phyloP scores from a whole-genome alignment of 1,140 invertebrate genomes.

The Macrocentrus cingulum region DNA sequence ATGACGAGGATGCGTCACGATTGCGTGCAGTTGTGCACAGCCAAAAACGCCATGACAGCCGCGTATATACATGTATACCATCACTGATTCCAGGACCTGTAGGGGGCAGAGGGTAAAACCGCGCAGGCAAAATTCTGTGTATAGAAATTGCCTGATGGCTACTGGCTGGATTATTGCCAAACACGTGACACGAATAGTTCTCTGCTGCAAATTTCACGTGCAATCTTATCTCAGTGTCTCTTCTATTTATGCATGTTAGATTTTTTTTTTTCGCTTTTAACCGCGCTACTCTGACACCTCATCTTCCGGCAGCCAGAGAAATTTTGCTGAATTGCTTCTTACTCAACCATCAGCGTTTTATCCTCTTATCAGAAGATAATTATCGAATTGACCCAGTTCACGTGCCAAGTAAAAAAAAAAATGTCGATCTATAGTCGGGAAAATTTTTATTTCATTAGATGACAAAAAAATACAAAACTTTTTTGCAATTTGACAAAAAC shows the following conservation, averaged over 20 bases:
- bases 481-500: too few relatives aligned
- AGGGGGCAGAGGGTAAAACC: too few relatives aligned
- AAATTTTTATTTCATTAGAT: too few relatives aligned
- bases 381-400: slow-evolving; percentile 10
- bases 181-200: slow-evolving; percentile 16
- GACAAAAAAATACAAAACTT: too few relatives aligned
- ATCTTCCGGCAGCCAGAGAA: neutral
- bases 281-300: too few relatives aligned
- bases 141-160: too few relatives aligned
- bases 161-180: slow-evolving; percentile 15
- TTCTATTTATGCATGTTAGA: neutral
- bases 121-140: too few relatives aligned
- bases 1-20: too few relatives aligned
- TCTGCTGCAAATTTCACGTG: neutral
- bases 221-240: neutral
- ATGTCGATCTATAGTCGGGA: neutral
- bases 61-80: too few relatives aligned
- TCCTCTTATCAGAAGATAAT: slow-evolving; percentile 1
- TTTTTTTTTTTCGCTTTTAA: slow-evolving; percentile 1
- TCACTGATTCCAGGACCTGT: too few relatives aligned
- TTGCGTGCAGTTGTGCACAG: too few relatives aligned
- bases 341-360: neutral
- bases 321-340: slow-evolving; percentile 1
- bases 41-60: too few relatives aligned
- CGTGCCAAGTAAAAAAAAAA: neutral